Evolutionary conservation across 1,140 invertebrate species (phyloP), one percentile per base, ranked within the genome.

Genomic region (Diachasmimorpha longicaudata): DNA sequence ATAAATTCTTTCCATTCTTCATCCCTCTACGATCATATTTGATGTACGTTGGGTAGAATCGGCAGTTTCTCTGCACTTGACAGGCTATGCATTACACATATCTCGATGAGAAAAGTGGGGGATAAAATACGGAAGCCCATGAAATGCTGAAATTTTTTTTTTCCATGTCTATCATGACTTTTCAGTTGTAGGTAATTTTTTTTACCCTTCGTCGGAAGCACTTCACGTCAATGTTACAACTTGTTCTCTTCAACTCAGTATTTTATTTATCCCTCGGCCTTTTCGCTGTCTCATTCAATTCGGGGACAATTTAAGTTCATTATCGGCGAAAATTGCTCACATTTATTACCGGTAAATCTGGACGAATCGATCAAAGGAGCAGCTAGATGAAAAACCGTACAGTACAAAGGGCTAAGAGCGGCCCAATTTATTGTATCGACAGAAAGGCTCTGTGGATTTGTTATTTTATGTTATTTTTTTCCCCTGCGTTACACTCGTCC

Each of bases 381-480:
- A 11, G 21, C 31, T 21, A 63, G 58, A 25, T 9, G 23, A 63
- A 11, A 63, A 25, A 63, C 58, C 25, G n/a, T n/a, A n/a, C n/a
- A 63, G 31, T 14, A 31, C 19, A 55, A 55, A 55, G 19, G 19
- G 23, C 8, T 13, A 63, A 63, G 19, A 63, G 21, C 11, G 31
- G 19, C 14, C 6, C 1, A 16, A 63, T 63, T 5, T 63, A 63
- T 63, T 63, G 58, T 8, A 63, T 63, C 58, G 58, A 11, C 6
- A 63, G 10, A 19, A 63, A 0, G 21, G 58, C 8, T 3, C 58
- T 13, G 19, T 63, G 6, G 19, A 63, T 73, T 42, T 63, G 55
- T 36, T 66, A 67, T 23, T 8, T 70, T 69, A 39, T 71, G 4
- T 58, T 44, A 63, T 39, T 70, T 66, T 70, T 25, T 55, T 58